Evolutionary conservation across 2,888 invertebrate genomes (phyloP).

Genomic region (Synanthedon tipuliformis): DNA sequence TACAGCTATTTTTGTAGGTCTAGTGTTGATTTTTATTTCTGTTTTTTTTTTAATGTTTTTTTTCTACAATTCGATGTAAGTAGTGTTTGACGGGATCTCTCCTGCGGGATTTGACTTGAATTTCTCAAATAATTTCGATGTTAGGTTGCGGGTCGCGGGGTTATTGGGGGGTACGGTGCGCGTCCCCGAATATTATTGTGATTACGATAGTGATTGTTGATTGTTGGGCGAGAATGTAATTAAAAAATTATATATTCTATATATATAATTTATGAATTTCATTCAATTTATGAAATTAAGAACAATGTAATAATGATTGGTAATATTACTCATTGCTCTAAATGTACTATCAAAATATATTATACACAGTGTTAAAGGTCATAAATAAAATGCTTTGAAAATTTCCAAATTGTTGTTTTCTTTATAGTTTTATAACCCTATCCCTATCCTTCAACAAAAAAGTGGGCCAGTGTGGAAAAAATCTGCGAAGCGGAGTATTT

Average conservation of each 20-base stretch:
- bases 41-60: conserved; percentile 24
- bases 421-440: background rate
- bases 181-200: conserved; percentile 29
- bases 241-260: conserved; percentile 62
- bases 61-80: too few species aligned
- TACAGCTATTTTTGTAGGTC: conserved; percentile 66
- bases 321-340: conserved; percentile 72
- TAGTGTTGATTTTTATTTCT: conserved; percentile 41
- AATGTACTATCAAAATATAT: conserved; percentile 72
- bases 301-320: conserved; percentile 68
- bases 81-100: background rate
- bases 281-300: conserved; percentile 65
- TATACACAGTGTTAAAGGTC: conserved; percentile 72
- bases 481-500: too few species aligned
- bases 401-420: conserved; percentile 58
- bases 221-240: conserved; percentile 63
- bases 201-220: conserved; percentile 63
- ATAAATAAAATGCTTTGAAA: conserved; percentile 71
- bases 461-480: too few species aligned
- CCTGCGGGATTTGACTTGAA: background rate
- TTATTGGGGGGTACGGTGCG: background rate
- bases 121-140: background rate
- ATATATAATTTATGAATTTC: conserved; percentile 65
- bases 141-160: background rate
- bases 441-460: too few species aligned